Evolutionary conservation across 2,888 invertebrate species (phyloP).

Genomic region (Nomada ruficornis): DNA sequence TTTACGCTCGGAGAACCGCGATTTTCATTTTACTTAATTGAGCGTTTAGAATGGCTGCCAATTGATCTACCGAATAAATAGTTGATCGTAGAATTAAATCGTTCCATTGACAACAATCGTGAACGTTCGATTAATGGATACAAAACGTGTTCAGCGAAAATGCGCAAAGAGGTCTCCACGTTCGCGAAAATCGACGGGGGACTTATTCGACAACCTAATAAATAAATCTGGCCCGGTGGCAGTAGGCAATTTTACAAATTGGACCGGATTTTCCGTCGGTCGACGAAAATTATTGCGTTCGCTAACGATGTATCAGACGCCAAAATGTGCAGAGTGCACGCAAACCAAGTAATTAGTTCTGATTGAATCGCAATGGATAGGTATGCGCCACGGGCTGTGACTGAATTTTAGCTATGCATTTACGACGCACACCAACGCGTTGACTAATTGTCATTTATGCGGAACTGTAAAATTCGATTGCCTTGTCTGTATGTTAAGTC

Average conservation of each 20-base stretch:
- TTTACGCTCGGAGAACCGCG: too few species aligned
- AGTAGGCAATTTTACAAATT: slow-evolving; percentile 22
- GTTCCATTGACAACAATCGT: too few species aligned
- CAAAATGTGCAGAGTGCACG: slow-evolving; percentile 42
- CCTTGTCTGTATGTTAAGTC: slow-evolving; percentile 48
- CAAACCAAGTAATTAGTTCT: slow-evolving; percentile 54
- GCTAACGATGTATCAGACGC: slow-evolving; percentile 38
- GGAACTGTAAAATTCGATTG: slow-evolving; percentile 52
- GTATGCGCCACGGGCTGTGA: not conserved
- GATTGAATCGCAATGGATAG: slow-evolving; percentile 51
- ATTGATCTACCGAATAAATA: too few species aligned
- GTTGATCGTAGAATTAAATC: too few species aligned
- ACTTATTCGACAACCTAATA: not conserved
- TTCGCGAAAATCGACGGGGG: not conserved
- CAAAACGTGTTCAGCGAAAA: too few species aligned
- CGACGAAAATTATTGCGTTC: slow-evolving; percentile 25
- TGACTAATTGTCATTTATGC: slow-evolving; percentile 52
- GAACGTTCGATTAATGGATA: too few species aligned
- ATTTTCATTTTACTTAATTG: too few species aligned
- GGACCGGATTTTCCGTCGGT: not conserved
- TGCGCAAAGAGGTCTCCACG: not conserved
- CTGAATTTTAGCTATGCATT: slow-evolving; percentile 44
- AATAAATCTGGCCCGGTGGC: slow-evolving; percentile 1
- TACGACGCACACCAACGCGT: slow-evolving; percentile 35
- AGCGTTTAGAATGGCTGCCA: too few species aligned